Base-by-base conservation (phyloP, 2,888 invertebrate genomes). In the Pasiphila rectangulata region DNA sequence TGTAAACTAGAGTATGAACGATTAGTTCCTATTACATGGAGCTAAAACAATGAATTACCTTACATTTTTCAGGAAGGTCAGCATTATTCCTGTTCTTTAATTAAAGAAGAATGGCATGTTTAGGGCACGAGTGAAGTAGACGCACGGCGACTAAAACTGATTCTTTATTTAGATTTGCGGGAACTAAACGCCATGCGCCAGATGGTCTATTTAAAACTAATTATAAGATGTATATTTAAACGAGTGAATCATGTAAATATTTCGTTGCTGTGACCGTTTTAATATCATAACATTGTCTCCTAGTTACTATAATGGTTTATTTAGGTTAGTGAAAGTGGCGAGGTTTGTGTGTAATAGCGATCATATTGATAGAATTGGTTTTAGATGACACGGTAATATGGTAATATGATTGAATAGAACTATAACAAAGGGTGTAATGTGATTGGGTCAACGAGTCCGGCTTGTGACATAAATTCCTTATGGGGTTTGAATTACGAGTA, bases 21-120 rank as follows among this genome's bases (percentile, higher is more conserved):
- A 13, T 7, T 23, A 20, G 23, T 32, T 25, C 41, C 46, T 46
- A 51, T 43, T 7, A 50, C 49, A 47, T 38, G 36, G 47, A 49
- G 50, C 40, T 50, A 35, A 50, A 40, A 50, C 34, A 40, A 32
- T 27, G 19, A 38, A 49, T 37, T 49, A 49, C 32, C 77, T 76
- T 73, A 78, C 79, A 59, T 76, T 74, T 74, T 70, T 77, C 43
- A 79, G 63, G 69, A 77, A 75, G 60, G 72, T 75, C 70, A 79
- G 66, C 79, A 77, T 78, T 49, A 50, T 37, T 45, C 32, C 24
- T 35, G 5, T 13, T 43, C 29, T 44, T 36, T 44, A 35, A 19
- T 36, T n/a, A n/a, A 43, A 34, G 35, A 34, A 24, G 50, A 51
- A 54, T 47, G 51, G 55, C 63, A 69, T 64, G 43, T 47, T 58